Evolutionary conservation across 1,140 invertebrate species (phyloP).

Genomic region (Zaprionus camerounensis): DNA sequence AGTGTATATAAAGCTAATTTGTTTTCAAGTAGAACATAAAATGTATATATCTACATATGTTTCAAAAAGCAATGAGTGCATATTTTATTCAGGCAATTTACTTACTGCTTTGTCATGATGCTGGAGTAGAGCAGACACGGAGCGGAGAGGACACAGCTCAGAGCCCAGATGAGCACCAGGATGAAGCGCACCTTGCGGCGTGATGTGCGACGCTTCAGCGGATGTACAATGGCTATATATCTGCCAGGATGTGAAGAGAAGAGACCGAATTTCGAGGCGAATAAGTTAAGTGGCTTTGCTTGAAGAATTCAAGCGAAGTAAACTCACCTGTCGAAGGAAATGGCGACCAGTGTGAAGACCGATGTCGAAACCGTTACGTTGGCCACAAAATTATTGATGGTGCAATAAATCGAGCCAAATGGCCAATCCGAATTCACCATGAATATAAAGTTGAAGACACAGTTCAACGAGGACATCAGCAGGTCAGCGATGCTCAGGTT

Average conservation of each 20-base stretch:
- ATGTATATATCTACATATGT: neutral
- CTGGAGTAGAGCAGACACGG: constrained; percentile 94
- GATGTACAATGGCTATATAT: constrained; percentile 96
- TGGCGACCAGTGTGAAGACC: constrained; percentile 95
- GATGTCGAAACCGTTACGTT: constrained; percentile 94
- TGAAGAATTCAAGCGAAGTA: neutral
- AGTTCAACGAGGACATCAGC: constrained; percentile 96
- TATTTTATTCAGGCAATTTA: constrained; percentile 46
- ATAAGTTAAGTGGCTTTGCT: neutral
- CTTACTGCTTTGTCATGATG: constrained; percentile 90
- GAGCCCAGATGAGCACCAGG: constrained; percentile 92
- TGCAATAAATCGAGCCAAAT: constrained; percentile 93
- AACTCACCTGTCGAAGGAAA: constrained; percentile 92
- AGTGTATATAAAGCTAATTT: too few species aligned
- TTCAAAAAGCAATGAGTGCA: neutral
- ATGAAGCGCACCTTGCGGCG: constrained; percentile 90
- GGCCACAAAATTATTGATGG: constrained; percentile 95
- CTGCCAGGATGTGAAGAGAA: constrained; percentile 85
- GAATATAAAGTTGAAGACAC: constrained; percentile 96
- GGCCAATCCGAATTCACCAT: constrained; percentile 94
- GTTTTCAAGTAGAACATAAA: too few species aligned
- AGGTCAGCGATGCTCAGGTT: constrained; percentile 96
- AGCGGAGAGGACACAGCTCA: constrained; percentile 90
- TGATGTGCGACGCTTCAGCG: constrained; percentile 93
- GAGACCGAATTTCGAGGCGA: neutral